Conservation (phyloP, 2,113 vertebrate species). For the Rhynchopsitta pachyrhyncha region DNA sequence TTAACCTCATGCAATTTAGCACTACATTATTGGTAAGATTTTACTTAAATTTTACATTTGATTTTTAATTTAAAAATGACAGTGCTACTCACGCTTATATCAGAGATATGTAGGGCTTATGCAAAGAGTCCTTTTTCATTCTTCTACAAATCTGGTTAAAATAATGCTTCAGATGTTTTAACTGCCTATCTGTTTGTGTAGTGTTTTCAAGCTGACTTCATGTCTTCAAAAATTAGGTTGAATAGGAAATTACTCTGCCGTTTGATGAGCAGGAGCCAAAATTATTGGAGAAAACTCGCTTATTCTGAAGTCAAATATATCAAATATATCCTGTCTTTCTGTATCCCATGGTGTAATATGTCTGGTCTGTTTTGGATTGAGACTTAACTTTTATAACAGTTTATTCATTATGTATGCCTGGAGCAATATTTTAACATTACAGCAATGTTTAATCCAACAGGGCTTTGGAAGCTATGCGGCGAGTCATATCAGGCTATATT, state of each 20-base stretch:
- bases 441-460: background rate
- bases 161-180: background rate
- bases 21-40: background rate
- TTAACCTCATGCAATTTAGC: background rate
- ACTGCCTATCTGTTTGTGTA: background rate
- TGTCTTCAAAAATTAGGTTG: background rate
- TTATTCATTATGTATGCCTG: background rate
- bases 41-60: background rate
- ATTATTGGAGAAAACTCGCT: background rate
- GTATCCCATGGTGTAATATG: background rate
- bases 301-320: background rate
- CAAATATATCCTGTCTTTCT: slow-evolving; percentile 24
- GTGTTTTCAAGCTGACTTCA: background rate
- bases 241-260: background rate
- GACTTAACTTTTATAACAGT: background rate
- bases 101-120: background rate
- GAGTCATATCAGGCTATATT: background rate
- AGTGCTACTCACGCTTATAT: background rate
- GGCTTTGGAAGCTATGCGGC: background rate
- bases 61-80: background rate
- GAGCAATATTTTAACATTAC: background rate
- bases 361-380: background rate
- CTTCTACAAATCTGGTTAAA: background rate
- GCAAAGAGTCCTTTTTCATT: background rate
- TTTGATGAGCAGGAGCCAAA: background rate